Base-by-base conservation (phyloP, 2,797 vertebrate species). In the Chelidonichthys spinosus region DNA sequence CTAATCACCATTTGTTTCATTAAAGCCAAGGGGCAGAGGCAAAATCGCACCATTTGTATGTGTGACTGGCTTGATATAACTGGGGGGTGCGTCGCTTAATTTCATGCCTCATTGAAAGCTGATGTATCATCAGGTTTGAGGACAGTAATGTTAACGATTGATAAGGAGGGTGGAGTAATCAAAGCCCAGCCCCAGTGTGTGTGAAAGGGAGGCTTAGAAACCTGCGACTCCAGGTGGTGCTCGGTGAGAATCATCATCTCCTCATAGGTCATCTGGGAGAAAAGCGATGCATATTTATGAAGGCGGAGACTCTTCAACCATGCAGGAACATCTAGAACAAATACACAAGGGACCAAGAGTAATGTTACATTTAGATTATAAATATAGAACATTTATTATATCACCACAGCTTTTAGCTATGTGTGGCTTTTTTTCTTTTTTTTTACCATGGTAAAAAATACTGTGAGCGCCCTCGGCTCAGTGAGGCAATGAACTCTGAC, bases 211-310 rank as follows among this genome's bases (percentile, higher is more conserved):
- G 62, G 58, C 11, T 78, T 76, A 81, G 83, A 85, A 83, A 99
- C 97, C 96, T 98, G 97, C 0, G 96, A 97, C 91, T 99, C 97
- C 67, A 99, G 92, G 87, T 98, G 97, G 33, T 97, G 96, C 85
- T 99, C 97, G 0, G 97, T 98, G 78, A 99, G 94, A 37, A 96
- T 96, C 97, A 99, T 98, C 97, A 99, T 99, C 89, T 99, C 97
- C 62, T 98, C 97, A 0, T 98, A 99, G 72, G 93, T 97, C 96
- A 99, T 97, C 91, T 98, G 97, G 59, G 97, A 97, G 89, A 99
- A 99, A 36, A 99, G 96, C 4, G 96, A 96, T 2, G 97, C 97
- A 11, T 98, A 99, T 90, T 99, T 99, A 93, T 99, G 97, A 83
- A 99, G 95, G 69, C 97, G 96, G 52, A 98, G 96, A 86, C 97